Percentiles rank a stretch among this genome's conserved stretches.
Conservation (phyloP, 2,888 invertebrate genomes). For the Abrostola tripartita region DNA sequence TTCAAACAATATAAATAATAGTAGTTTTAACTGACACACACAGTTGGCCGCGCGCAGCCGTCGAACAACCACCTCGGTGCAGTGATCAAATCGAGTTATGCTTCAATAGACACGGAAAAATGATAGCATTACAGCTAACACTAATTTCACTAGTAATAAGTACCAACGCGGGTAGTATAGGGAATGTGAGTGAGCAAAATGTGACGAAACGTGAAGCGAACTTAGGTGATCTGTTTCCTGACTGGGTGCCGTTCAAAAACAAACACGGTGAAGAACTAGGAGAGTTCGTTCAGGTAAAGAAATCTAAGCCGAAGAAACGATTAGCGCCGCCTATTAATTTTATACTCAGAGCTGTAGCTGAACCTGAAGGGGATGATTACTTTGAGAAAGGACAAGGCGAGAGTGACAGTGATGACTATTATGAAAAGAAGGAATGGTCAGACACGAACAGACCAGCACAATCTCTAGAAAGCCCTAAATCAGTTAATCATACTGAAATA, state of each 20-base stretch:
- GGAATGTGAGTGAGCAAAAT: slow-evolving; percentile 72
- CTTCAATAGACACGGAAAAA: slow-evolving; percentile 51
- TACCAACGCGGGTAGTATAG: slow-evolving; percentile 69
- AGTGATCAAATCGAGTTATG: slow-evolving; percentile 55
- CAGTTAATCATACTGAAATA: slow-evolving; percentile 62
- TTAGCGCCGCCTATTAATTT: slow-evolving; percentile 78
- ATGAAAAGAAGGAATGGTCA: slow-evolving; percentile 82
- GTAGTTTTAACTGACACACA: slow-evolving; percentile 71
- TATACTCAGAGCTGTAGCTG: slow-evolving; percentile 73
- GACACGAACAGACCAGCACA: slow-evolving; percentile 67
- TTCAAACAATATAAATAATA: slow-evolving; percentile 87
- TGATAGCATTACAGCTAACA: slow-evolving; percentile 54
- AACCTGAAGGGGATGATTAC: slow-evolving; percentile 75
- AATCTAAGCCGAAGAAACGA: slow-evolving; percentile 78
- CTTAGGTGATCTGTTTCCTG: slow-evolving; percentile 74
- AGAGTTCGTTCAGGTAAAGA: slow-evolving; percentile 71
- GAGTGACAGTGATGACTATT: slow-evolving; percentile 75
- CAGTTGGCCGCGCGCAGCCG: slow-evolving; percentile 79
- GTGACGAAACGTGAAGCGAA: slow-evolving; percentile 72
- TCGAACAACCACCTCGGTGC: slow-evolving; percentile 60
- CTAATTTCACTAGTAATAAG: slow-evolving; percentile 59
- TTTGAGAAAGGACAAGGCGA: slow-evolving; percentile 76
- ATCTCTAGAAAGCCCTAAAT: slow-evolving; percentile 43
- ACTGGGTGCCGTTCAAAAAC: slow-evolving; percentile 85
- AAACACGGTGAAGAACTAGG: slow-evolving; percentile 79